Percentiles rank a stretch among this genome's conserved stretches.
These are phyloP conservation scores for Peromyscus leucopus DNA, from an alignment of 2,113 vertebrate genomes.

Conservation along the genomic window DNA sequence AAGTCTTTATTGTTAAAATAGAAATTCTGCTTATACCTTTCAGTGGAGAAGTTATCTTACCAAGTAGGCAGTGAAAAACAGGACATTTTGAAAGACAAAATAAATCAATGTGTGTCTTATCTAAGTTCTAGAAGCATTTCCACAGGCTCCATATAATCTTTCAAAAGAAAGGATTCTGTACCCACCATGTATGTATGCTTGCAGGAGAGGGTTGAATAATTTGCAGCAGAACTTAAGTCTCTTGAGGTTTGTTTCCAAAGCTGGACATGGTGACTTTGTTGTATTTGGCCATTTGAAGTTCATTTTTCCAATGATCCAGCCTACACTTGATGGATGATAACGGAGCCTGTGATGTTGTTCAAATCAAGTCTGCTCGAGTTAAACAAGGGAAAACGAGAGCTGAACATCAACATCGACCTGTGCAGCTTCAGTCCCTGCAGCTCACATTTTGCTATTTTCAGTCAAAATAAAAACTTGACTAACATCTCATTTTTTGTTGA, in stretches of 20 bases:
- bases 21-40: neutral
- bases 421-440: neutral
- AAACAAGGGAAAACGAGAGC: neutral
- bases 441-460: neutral
- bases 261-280: neutral
- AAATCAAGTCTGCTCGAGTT: neutral
- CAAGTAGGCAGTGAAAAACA: neutral
- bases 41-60: neutral
- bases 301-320: constrained; percentile 13
- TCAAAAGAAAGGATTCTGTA: constrained; percentile 12
- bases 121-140: constrained; percentile 3
- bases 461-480: neutral
- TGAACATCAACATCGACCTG: neutral
- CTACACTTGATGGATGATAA: neutral
- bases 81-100: neutral
- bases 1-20: constrained; percentile 12
- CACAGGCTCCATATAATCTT: neutral
- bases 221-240: constrained; percentile 25
- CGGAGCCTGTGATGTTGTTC: neutral
- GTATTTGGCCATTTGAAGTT: constrained; percentile 45
- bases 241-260: constrained; percentile 42
- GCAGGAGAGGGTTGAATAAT: neutral
- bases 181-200: neutral
- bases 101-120: neutral
- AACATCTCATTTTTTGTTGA: neutral